Percentiles rank a stretch among this genome's conserved stretches.
These are phyloP conservation scores for Holcopasites calliopsidis DNA, from an alignment of 1,140 invertebrate species.

Conservation along the genomic window DNA sequence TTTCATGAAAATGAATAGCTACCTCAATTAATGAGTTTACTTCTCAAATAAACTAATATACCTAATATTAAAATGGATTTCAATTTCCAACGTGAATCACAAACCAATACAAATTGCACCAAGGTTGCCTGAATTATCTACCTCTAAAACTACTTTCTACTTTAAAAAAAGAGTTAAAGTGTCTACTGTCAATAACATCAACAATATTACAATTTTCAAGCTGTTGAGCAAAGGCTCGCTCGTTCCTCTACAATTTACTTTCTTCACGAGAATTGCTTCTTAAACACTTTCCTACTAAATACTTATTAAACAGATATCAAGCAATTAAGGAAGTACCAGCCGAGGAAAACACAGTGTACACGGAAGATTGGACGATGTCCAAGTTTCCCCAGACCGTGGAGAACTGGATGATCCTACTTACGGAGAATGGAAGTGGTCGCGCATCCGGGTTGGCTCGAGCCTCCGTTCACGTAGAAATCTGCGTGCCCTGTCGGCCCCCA, in stretches of 20 bases:
- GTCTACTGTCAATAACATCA: no score
- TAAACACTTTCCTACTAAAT: neutral
- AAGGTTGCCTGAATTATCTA: no score
- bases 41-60: no score
- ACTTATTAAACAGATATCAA: neutral
- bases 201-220: neutral
- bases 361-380: neutral
- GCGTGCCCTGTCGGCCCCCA: conserved; percentile 93
- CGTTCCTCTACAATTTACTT: neutral
- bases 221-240: neutral
- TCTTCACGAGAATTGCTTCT: neutral
- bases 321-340: no score
- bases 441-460: conserved; percentile 92
- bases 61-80: no score
- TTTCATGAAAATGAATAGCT: no score
- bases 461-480: conserved; percentile 95
- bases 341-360: neutral
- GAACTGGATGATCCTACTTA: conserved; percentile 76
- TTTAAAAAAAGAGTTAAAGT: neutral
- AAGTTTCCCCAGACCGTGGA: neutral
- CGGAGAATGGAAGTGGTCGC: conserved; percentile 88
- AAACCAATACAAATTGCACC: no score
- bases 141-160: no score
- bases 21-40: no score
- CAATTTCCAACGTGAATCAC: no score